Percentiles rank a stretch among this genome's conserved stretches.
Conservation (phyloP, 2,888 invertebrate species). For the Himalopsyche kuldschensis region DNA sequence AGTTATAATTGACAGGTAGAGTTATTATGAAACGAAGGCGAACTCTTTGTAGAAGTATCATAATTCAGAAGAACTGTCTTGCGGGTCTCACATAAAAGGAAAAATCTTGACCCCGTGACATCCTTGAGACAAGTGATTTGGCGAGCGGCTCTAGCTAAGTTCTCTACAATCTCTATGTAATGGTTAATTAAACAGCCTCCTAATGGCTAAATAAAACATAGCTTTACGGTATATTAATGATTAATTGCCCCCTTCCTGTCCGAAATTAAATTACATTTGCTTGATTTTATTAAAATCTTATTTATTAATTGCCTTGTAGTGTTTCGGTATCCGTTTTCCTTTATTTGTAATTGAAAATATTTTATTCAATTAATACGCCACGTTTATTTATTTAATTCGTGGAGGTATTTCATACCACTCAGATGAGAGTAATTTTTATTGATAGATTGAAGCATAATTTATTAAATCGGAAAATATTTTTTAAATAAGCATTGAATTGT, state of each 20-base stretch:
- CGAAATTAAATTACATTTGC: background rate
- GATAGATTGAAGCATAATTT: no score
- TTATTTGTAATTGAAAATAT: background rate
- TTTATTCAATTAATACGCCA: background rate
- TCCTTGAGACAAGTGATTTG: slow-evolving; percentile 16
- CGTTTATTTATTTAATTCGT: background rate
- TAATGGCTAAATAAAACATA: background rate
- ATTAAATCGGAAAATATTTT: no score
- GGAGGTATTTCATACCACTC: background rate
- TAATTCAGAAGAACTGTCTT: background rate
- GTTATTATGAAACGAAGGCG: background rate
- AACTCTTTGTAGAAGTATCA: background rate
- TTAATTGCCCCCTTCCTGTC: background rate
- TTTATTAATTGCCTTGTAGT: background rate
- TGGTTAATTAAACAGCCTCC: background rate
- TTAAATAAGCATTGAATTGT: no score
- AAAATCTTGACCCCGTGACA: slow-evolving; percentile 10
- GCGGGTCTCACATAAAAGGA: background rate
- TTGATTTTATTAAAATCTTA: background rate
- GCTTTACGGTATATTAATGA: background rate
- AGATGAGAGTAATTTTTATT: no score
- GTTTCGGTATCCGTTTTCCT: background rate
- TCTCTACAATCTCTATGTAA: background rate
- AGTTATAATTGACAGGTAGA: background rate
- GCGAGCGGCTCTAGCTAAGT: background rate